Base-by-base conservation (phyloP, 2,888 invertebrate genomes). In the Aporophyla nigra region DNA sequence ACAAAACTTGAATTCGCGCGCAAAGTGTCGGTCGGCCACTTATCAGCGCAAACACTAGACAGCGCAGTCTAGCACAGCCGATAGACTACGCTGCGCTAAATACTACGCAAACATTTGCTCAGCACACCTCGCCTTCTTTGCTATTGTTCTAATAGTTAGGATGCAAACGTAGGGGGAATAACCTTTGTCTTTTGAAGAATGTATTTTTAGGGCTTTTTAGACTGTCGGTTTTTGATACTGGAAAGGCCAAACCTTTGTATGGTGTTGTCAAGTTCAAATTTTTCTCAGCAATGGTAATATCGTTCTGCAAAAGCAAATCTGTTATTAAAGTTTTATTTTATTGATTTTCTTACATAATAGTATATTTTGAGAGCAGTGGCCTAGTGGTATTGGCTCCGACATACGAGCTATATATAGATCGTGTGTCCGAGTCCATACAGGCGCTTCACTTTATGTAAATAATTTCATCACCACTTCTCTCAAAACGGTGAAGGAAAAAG, bases 41-140 rank as follows among this genome's bases (percentile, higher is more conserved):
- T 86, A 87, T 67, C 69, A 76, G 63, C 67, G 65, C 87, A 86
- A 86, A 85, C 87, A 86, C 72, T 82, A 67, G 61, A 46, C 62
- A 69, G 66, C 61, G 43, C 49, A 59, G 68, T 43, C 46, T 58
- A 80, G 62, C 53, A 54, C 62, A 62, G 53, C 65, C 75, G 74
- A 63, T 73, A 66, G 74, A 62, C 80, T 61, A 27, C 81, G 86
- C 77, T 67, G 61, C 80, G 87, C 81, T 87, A 86, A 87, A 83
- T 75, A 76, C 72, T 67, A 66, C 61, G 77, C 80, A 83, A 87
- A 87, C 78, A 78, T 87, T 87, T 79, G 74, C 61, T 71, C 56
- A 69, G 51, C 77, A 76, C 75, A 78, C 83, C 68, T 78, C 66
- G 74, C 61, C 56, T 76, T 83, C 85, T 76, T 85, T 78, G 76